Percentiles rank a stretch among this genome's conserved stretches.
Conservation (phyloP, 2,888 invertebrate genomes). For the Craniophora ligustri region DNA sequence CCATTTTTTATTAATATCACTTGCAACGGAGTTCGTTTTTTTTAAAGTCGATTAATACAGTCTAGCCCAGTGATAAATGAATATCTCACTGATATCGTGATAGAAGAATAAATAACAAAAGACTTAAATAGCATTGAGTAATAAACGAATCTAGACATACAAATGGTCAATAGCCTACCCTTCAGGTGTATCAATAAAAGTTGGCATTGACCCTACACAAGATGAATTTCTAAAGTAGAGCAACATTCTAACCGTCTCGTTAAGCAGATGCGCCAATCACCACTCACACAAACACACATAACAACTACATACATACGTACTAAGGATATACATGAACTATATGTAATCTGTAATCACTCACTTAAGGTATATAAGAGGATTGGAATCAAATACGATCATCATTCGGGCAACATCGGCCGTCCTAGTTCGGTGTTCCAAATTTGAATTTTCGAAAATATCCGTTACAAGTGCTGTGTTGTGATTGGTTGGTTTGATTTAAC, state of each 20-base stretch:
- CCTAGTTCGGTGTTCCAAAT: slow-evolving; percentile 44
- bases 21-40: no score
- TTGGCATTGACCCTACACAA: slow-evolving; percentile 42
- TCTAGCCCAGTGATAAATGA: no score
- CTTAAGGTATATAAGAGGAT: slow-evolving; percentile 52
- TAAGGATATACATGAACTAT: slow-evolving; percentile 33
- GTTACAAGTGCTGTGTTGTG: slow-evolving; percentile 35
- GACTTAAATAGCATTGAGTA: neutral
- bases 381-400: slow-evolving; percentile 46
- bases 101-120: neutral
- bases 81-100: no score
- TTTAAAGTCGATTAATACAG: no score
- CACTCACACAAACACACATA: slow-evolving; percentile 33
- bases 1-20: no score
- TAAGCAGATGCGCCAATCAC: slow-evolving; percentile 57
- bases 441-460: slow-evolving; percentile 22
- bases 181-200: neutral
- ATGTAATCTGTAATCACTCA: slow-evolving; percentile 54
- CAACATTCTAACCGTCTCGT: slow-evolving; percentile 44
- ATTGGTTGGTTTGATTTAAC: slow-evolving; percentile 11
- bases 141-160: neutral
- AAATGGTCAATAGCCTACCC: neutral
- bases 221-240: slow-evolving; percentile 37
- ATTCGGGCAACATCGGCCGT: slow-evolving; percentile 51
- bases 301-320: slow-evolving; percentile 19